Conservation (phyloP, 2,888 invertebrate genomes). For the Synergus umbraculus region DNA sequence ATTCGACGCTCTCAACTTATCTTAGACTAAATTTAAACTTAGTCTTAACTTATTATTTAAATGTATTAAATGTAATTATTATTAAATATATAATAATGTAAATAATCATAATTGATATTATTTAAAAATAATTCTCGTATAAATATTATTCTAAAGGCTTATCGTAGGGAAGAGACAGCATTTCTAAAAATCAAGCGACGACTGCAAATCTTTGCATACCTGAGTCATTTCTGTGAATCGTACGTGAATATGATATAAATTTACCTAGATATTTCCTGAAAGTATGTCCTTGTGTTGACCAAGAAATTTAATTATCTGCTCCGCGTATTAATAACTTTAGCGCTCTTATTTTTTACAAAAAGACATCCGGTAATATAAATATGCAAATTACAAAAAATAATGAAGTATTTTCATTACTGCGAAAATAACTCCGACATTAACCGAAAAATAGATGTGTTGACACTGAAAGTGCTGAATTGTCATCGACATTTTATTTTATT, state of each 20-base stretch:
- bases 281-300: slow-evolving; percentile 25
- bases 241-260: slow-evolving; percentile 13
- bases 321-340: slow-evolving; percentile 10
- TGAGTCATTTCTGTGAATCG: neutral
- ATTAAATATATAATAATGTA: neutral
- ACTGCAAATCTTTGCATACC: neutral
- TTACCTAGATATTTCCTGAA: slow-evolving; percentile 11
- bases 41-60: too few species aligned
- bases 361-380: neutral
- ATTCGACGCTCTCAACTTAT: too few species aligned
- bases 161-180: too few species aligned
- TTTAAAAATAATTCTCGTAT: neutral
- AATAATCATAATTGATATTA: neutral
- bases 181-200: neutral
- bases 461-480: neutral
- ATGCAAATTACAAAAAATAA: neutral
- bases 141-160: neutral
- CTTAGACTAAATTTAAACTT: too few species aligned
- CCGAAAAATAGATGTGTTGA: neutral
- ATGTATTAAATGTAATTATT: too few species aligned
- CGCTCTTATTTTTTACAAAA: neutral
- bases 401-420: neutral
- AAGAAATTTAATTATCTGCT: slow-evolving; percentile 21
- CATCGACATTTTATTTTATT: neutral
- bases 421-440: neutral